These are phyloP conservation scores for Sesamia inferens DNA, from an alignment of 2,888 invertebrate genomes.

Conservation along the genomic window DNA sequence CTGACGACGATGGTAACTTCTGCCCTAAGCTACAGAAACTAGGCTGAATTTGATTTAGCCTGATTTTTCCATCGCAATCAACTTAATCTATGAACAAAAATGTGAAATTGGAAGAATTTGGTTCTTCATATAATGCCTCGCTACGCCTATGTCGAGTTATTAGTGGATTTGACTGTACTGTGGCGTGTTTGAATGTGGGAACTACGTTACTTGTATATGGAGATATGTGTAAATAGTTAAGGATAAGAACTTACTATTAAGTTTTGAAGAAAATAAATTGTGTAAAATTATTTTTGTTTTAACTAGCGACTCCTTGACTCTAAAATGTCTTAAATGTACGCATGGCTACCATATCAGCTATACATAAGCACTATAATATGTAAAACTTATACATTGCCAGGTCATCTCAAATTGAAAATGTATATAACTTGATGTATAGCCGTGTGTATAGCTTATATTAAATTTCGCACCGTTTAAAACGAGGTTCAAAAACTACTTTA, in stretches of 20 bases:
- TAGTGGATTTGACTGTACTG: constrained; percentile 14
- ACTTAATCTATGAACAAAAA: background rate
- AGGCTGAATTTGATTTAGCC: too few relatives aligned
- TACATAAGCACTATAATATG: too few relatives aligned
- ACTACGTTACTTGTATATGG: constrained; percentile 1
- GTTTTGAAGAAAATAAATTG: constrained; percentile 45
- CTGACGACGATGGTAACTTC: too few relatives aligned
- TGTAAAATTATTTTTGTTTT: constrained; percentile 13
- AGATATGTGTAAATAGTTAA: constrained; percentile 49
- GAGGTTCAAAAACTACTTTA: background rate
- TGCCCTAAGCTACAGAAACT: too few relatives aligned
- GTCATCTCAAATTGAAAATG: too few relatives aligned
- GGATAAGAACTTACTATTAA: constrained; percentile 31
- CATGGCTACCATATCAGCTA: too few relatives aligned
- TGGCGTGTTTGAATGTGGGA: constrained; percentile 5
- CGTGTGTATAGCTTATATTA: background rate
- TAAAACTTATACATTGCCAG: too few relatives aligned
- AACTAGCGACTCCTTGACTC: background rate
- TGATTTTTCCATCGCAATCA: too few relatives aligned
- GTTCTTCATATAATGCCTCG: background rate
- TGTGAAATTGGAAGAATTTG: background rate
- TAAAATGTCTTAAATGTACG: background rate
- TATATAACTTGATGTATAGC: too few relatives aligned
- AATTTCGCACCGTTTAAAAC: background rate
- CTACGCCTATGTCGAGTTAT: background rate